Conservation (phyloP, 1,140 invertebrate species). For the Chionoecetes opilio region DNA sequence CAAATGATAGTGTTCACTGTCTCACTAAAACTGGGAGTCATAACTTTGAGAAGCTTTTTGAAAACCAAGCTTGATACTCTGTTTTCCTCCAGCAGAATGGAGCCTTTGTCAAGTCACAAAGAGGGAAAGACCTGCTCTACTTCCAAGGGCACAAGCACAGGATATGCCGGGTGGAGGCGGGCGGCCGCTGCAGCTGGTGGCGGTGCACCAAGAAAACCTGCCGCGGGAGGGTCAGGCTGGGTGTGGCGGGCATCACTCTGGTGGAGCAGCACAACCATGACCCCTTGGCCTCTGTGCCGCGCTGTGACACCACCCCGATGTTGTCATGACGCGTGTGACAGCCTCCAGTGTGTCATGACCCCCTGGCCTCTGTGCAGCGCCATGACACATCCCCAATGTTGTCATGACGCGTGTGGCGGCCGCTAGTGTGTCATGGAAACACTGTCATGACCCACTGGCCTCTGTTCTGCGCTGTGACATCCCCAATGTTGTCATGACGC, state of each 20-base stretch:
- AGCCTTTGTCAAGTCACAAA: constrained; percentile 78
- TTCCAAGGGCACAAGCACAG: constrained; percentile 77
- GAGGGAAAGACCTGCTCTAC: constrained; percentile 76
- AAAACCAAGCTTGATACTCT: constrained; percentile 72
- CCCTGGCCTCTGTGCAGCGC: constrained; percentile 42
- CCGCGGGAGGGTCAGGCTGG: constrained; percentile 72
- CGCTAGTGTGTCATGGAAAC: no score
- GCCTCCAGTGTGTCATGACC: background rate
- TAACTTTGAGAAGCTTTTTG: constrained; percentile 47
- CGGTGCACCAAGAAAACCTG: constrained; percentile 77
- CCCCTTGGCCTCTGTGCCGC: constrained; percentile 53
- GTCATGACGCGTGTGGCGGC: background rate
- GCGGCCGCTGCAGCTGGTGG: constrained; percentile 74
- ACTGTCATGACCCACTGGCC: constrained; percentile 54
- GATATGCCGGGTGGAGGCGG: constrained; percentile 71
- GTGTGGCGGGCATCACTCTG: constrained; percentile 68
- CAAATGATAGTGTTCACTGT: background rate
- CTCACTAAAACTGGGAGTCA: background rate
- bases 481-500: background rate
- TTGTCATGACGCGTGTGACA: background rate
- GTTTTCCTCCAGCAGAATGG: constrained; percentile 77
- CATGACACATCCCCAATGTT: background rate
- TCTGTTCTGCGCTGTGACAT: background rate
- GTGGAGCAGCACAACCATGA: constrained; percentile 72
- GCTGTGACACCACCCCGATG: background rate